Percentiles rank a stretch among this genome's conserved stretches.
These are phyloP conservation scores for Drosophila kepulauana DNA, from an alignment of 1,140 invertebrate species.

Conservation along the genomic window DNA sequence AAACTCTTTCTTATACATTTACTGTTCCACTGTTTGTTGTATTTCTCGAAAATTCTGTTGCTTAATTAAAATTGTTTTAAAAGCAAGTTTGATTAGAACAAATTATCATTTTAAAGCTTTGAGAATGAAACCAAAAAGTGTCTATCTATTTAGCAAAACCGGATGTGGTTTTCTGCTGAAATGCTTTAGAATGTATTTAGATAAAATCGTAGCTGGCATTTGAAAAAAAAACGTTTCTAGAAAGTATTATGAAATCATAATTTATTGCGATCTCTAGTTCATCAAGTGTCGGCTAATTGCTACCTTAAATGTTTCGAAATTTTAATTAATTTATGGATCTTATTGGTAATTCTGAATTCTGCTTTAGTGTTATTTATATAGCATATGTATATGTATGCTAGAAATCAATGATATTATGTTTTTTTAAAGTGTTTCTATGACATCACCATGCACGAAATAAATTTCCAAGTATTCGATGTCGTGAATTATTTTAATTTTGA, in stretches of 20 bases:
- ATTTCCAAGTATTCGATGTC: background rate
- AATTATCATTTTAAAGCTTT: background rate
- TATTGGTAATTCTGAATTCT: too few relatives aligned
- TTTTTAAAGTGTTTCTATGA: conserved; percentile 2
- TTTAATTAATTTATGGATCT: background rate
- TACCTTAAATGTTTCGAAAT: background rate
- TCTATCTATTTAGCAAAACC: background rate
- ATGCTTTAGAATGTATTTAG: background rate
- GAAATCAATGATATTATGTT: background rate
- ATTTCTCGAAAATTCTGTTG: too few relatives aligned
- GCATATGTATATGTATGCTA: background rate
- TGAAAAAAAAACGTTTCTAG: background rate
- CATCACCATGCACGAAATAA: background rate
- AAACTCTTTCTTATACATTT: too few relatives aligned
- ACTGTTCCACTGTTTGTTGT: too few relatives aligned
- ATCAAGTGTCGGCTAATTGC: background rate
- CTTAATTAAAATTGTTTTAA: background rate
- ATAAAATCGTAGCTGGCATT: background rate
- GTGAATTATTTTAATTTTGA: background rate
- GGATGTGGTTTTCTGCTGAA: background rate
- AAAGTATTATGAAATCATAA: background rate
- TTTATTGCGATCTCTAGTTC: background rate
- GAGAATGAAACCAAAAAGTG: background rate
- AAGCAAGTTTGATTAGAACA: conserved; percentile 1
- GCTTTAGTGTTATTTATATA: too few relatives aligned